Percentiles rank a stretch among this genome's conserved stretches.
These are phyloP conservation scores for Sakesphorus luctuosus DNA, from an alignment of 2,113 vertebrate genomes.

Conservation along the genomic window DNA sequence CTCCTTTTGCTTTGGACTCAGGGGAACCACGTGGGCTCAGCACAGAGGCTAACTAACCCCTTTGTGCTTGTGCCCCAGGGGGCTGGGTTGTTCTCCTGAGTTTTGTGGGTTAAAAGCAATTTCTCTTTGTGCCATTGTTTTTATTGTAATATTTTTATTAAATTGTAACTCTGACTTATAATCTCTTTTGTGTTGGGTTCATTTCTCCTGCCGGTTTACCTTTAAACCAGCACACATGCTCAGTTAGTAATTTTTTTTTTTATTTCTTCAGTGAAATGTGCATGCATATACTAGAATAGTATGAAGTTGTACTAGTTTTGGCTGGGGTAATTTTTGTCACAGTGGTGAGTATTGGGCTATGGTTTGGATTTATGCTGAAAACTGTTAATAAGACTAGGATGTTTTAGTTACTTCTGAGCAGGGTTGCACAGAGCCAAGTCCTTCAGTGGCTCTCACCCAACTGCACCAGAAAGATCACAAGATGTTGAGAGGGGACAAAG, in stretches of 20 bases:
- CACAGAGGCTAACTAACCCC: too few relatives aligned
- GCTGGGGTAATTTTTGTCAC: not conserved
- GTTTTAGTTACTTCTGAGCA: not conserved
- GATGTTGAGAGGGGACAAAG: not conserved
- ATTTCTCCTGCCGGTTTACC: too few relatives aligned
- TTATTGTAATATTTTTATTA: too few relatives aligned
- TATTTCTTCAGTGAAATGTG: conserved; percentile 5
- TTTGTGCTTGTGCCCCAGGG: too few relatives aligned
- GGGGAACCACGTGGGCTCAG: too few relatives aligned
- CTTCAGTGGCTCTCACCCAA: not conserved
- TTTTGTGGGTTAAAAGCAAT: too few relatives aligned
- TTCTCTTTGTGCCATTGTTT: too few relatives aligned
- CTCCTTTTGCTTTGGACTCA: too few relatives aligned
- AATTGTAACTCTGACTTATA: too few relatives aligned
- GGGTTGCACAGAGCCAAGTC: not conserved
- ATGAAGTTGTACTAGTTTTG: not conserved
- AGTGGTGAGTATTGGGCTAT: not conserved
- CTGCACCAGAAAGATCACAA: not conserved
- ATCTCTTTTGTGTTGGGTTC: too few relatives aligned
- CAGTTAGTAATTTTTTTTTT: not conserved
- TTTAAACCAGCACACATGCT: not conserved
- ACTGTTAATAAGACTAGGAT: not conserved
- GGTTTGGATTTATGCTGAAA: not conserved
- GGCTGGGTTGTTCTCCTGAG: too few relatives aligned
- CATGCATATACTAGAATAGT: not conserved